These are phyloP conservation scores for Neosilurus hyrtlii DNA, from an alignment of 2,797 vertebrate genomes.

Conservation along the genomic window DNA sequence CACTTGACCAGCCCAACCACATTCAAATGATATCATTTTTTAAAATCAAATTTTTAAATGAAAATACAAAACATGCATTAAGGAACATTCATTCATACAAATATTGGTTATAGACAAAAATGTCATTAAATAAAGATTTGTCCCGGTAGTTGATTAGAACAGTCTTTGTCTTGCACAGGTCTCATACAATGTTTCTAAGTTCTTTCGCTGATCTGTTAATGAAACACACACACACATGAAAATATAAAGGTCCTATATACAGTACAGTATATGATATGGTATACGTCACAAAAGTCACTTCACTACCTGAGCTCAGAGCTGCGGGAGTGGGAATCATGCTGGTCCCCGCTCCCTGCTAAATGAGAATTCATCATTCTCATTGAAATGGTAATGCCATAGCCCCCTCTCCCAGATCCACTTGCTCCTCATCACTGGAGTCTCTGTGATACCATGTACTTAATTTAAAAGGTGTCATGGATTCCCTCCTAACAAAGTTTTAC, in stretches of 20 bases:
- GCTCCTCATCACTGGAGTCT: constrained; percentile 80
- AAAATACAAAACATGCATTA: not conserved
- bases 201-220: constrained; percentile 15
- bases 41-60: not conserved
- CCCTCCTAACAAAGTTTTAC: not conserved
- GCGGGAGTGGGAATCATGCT: not conserved
- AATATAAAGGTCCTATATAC: not conserved
- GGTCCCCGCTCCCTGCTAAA: constrained; percentile 6
- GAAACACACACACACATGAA: constrained; percentile 10
- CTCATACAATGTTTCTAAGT: constrained; percentile 11
- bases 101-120: constrained; percentile 3
- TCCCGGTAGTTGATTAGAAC: not conserved
- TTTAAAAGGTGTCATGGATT: not conserved
- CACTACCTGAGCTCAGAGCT: constrained; percentile 20
- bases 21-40: constrained; percentile 38
- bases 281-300: not conserved
- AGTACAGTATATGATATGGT: not conserved
- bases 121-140: not conserved
- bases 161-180: not conserved
- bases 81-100: not conserved
- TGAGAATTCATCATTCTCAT: constrained; percentile 28
- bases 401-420: constrained; percentile 50
- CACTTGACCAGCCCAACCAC: constrained; percentile 39
- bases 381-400: not conserved
- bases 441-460: constrained; percentile 57